Base-by-base conservation (phyloP, 2,888 invertebrate genomes). In the Callosobruchus maculatus region DNA sequence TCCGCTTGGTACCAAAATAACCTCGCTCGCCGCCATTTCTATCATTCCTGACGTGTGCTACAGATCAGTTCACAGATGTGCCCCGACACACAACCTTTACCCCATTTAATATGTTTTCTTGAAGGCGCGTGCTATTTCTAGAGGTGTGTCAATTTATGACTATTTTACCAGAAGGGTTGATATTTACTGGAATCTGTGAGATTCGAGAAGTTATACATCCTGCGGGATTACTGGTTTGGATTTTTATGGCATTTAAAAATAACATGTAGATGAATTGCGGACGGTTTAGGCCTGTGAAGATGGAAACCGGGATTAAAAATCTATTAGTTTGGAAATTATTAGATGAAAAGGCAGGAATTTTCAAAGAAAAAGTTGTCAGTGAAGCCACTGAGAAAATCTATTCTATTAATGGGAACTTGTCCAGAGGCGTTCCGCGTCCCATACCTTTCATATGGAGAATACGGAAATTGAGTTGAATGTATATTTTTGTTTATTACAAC, bases 81-180 rank as follows among this genome's bases (percentile, higher is more conserved):
- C 49, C 49, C 26, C 26, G 7, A 26, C n/a, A 26, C 26, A 4
- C 26, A 26, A 26, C 26, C 49, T 49, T 49, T 49, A 49, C 49
- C 49, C 49, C 13, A 49, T 74, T 76, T 74, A 74, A 76, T 75
- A 76, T 74, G 72, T 74, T 71, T 74, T 74, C 70, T 73, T 72
- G 68, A 70, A 74, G 68, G 71, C 71, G 71, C 74, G 76, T 74
- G 76, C 74, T 76, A 76, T 76, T 76, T 76, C 73, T 21, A 71
- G 72, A 70, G 70, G 70, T 70, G 74, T 18, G 72, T 49, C 72
- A 70, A 76, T 76, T 76, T 76, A 76, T 74, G 76, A 74, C 18
- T 49, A 49, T 49, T 49, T 49, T 49, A 7, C 49, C 49, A 49
- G 49, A 49, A 49, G 49, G 49, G 49, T 49, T 49, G 49, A 49